Evolutionary conservation across 2,113 vertebrate species (phyloP), one percentile per base, ranked within the genome.

Genomic region (Oreochromis niloticus): DNA sequence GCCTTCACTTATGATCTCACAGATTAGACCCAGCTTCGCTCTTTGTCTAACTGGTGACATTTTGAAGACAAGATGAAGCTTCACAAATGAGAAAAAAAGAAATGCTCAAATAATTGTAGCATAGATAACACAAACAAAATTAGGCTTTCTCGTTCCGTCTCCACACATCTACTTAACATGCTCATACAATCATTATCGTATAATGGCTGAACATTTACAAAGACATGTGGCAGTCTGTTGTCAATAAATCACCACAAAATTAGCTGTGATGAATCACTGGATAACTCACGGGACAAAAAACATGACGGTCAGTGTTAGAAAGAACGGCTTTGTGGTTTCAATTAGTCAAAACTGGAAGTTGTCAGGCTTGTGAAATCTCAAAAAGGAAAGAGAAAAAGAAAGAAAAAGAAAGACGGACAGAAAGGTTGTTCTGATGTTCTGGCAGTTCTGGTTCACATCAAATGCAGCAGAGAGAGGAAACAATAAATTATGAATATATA

Each of bases 401-500:
- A 34, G 17, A 78, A 78, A 39, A 36, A 27, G 7, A 54, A 13
- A 63, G 56, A 85, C 4, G 32, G 61, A 87, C 12, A 83, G 41
- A 86, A 61, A 59, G 52, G 11, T 39, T 52, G 22, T 4, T 83
- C 41, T 85, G 73, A 83, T 79, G 63, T 81, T 90, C 81, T 88
- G 86, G 55, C 79, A 46, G 71, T 81, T 91, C 82, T 88, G 82
- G 85, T 84, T 92, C 82, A 84, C 54, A 89, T 92, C 81, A 89
- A 78, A 88, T 32, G 71, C 86, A 80, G 39, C 86, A 36, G n/a
- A 55, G 46, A 79, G 81, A 80, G 86, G 85, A 85, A 85, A 85
- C 88, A 43, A 89, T 92, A 71, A 92, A 90, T 93, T 84, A 93
- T 92, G 85, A 83, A 93, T 88, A 68, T 39, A 57, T 79, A 79